phyloP scores from a whole-genome alignment of 2,797 vertebrate genomes.

The Epinephelus malabaricus region DNA sequence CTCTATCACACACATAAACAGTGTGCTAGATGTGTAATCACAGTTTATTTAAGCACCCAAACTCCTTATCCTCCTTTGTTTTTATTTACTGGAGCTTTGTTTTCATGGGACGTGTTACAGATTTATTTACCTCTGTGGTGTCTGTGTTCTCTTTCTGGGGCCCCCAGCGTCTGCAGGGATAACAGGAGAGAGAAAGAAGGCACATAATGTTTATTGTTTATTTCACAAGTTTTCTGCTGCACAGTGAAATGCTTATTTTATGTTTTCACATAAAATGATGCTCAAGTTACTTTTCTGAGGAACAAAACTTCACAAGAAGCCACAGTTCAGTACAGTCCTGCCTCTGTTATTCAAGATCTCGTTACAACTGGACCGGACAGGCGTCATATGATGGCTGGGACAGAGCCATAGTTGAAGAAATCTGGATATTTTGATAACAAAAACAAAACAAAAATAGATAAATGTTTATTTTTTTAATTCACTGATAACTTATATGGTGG shows the following conservation, averaged over 20 bases:
- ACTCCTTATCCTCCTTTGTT: constrained; percentile 9
- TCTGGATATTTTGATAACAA: neutral
- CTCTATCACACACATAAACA: constrained; percentile 9
- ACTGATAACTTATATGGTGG: no score
- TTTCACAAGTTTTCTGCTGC: neutral
- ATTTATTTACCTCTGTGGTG: constrained; percentile 25
- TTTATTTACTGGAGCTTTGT: constrained; percentile 34
- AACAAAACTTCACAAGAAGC: neutral
- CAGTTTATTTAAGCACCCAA: constrained; percentile 19
- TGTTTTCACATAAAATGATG: neutral
- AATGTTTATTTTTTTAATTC: no score
- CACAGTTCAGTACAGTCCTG: neutral
- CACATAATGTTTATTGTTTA: neutral
- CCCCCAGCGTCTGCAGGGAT: neutral
- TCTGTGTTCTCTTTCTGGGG: neutral
- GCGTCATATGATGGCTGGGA: no score
- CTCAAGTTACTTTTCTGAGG: neutral
- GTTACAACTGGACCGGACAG: neutral
- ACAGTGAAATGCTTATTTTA: no score
- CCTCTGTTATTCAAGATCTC: neutral
- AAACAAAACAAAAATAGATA: no score
- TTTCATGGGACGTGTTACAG: neutral
- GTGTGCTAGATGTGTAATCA: constrained; percentile 5
- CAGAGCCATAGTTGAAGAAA: neutral
- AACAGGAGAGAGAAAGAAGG: neutral